Percentiles rank a stretch among this genome's conserved stretches.
phyloP scores from a whole-genome alignment of 2,113 vertebrate species.

The Rostratula benghalensis region DNA sequence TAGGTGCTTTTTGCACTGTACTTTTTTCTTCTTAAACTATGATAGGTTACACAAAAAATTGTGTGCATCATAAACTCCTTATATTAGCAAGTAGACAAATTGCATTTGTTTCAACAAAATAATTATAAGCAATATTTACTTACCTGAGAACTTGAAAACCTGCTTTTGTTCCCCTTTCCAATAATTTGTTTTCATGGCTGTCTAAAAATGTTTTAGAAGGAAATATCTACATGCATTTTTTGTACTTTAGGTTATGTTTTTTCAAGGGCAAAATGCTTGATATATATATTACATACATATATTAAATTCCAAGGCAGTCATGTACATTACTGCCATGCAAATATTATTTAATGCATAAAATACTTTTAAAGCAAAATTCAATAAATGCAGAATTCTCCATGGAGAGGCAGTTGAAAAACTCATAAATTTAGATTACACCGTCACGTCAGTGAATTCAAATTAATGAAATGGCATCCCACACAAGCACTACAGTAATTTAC shows the following conservation, averaged over 20 bases:
- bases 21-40: not conserved
- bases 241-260: not conserved
- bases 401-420: constrained; percentile 71
- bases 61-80: not conserved
- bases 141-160: not conserved
- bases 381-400: constrained; percentile 73
- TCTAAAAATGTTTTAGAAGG: not conserved
- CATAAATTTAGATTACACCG: constrained; percentile 80
- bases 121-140: constrained; percentile 3
- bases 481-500: constrained; percentile 76
- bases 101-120: not conserved
- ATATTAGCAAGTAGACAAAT: not conserved
- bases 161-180: not conserved
- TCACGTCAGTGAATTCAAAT: constrained; percentile 81
- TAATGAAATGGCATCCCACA: constrained; percentile 79
- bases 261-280: not conserved
- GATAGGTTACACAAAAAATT: not conserved
- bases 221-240: not conserved
- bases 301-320: not conserved
- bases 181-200: not conserved
- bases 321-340: not conserved
- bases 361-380: constrained; percentile 69
- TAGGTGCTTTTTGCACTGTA: not conserved
- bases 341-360: constrained; percentile 38
- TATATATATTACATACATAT: not conserved